Percentiles rank a stretch among this genome's conserved stretches.
phyloP scores from a whole-genome alignment of 1,140 invertebrate genomes.

The Nasonia vitripennis region DNA sequence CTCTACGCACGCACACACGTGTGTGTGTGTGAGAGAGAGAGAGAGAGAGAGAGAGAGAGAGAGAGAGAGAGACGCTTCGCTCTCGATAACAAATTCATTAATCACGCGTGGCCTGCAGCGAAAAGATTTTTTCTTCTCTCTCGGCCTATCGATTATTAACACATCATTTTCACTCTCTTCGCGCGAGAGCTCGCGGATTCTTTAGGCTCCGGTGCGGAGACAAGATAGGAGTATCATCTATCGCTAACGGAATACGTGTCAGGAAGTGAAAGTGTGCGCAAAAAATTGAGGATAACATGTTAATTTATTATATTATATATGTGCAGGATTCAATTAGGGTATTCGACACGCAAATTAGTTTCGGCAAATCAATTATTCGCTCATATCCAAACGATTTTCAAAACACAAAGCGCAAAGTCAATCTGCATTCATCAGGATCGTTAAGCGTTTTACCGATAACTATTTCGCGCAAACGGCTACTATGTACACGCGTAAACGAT shows the following conservation, averaged over 20 bases:
- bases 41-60: too few species aligned
- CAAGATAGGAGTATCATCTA: too few species aligned
- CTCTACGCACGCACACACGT: too few species aligned
- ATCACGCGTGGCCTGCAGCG: neutral
- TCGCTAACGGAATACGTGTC: neutral
- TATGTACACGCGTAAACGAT: too few species aligned
- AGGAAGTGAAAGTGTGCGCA: constrained; percentile 49
- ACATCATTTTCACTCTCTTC: neutral
- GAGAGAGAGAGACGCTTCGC: neutral
- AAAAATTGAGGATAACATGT: neutral
- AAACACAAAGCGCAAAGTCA: too few species aligned
- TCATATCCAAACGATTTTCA: too few species aligned
- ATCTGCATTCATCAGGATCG: too few species aligned
- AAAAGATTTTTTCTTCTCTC: neutral
- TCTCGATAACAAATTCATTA: constrained; percentile 18
- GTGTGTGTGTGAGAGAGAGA: too few species aligned
- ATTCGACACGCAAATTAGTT: neutral
- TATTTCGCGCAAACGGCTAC: too few species aligned
- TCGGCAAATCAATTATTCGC: neutral
- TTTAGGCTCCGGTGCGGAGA: too few species aligned
- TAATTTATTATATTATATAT: constrained; percentile 30
- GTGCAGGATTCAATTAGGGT: neutral
- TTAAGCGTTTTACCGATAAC: too few species aligned
- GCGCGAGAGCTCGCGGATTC: neutral
- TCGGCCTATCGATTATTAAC: neutral